A percentile compares a stretch with the other conserved stretches of the same genome.
Evolutionary conservation across 2,797 vertebrate species (phyloP).

Genomic region (Gadopsis marmoratus): DNA sequence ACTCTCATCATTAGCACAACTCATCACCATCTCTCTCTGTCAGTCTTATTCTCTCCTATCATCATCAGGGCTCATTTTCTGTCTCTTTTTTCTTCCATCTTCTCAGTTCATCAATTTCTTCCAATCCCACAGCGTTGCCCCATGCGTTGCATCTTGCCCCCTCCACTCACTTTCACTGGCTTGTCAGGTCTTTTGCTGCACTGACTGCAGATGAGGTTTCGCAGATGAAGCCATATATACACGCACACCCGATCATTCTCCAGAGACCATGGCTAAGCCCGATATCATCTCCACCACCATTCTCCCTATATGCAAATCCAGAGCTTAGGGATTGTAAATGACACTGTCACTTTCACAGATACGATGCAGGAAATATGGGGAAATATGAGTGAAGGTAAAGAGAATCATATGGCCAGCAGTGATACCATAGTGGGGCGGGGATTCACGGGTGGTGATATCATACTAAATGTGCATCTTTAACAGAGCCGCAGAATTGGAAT

Average conservation of each 20-base stretch:
- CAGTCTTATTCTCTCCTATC: conserved; percentile 43
- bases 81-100: conserved; percentile 27
- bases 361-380: conserved; percentile 72
- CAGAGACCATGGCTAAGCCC: conserved; percentile 42
- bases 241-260: conserved; percentile 62
- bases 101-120: conserved; percentile 41
- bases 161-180: conserved; percentile 39
- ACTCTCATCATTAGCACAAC: conserved; percentile 71
- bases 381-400: conserved; percentile 62
- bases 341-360: conserved; percentile 77
- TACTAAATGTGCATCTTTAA: conserved; percentile 73
- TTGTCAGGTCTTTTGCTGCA: conserved; percentile 46
- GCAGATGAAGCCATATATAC: conserved; percentile 68
- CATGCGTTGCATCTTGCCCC: conserved; percentile 25
- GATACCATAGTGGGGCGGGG: conserved; percentile 55
- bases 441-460: conserved; percentile 67
- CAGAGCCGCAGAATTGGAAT: conserved; percentile 42
- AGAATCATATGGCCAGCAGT: conserved; percentile 59
- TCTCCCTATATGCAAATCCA: conserved; percentile 73
- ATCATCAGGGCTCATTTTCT: conserved; percentile 59
- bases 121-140: conserved; percentile 22
- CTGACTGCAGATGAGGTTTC: conserved; percentile 66
- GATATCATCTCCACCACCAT: conserved; percentile 71
- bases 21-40: conserved; percentile 65
- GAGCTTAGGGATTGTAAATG: conserved; percentile 77